Base-by-base conservation (phyloP, 2,888 invertebrate genomes). In the Ophion ventricosus region DNA sequence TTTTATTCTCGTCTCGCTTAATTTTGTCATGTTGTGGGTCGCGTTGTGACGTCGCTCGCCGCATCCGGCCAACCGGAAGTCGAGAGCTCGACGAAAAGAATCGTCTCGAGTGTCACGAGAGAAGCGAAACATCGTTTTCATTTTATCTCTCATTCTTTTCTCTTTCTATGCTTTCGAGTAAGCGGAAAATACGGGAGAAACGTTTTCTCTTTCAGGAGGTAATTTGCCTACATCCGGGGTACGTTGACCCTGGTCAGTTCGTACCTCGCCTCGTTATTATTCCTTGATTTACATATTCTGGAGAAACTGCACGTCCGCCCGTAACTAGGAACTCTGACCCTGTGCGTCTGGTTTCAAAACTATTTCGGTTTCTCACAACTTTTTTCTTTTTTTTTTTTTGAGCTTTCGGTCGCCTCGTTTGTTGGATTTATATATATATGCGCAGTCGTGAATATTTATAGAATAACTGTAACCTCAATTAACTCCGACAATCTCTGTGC, bases 401-500 rank as follows among this genome's bases (percentile, higher is more conserved):
- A 35, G 35, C 29, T 1, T 25, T 63, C 63, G 35, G 64, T 14
- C 35, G 56, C 64, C 74, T 64, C 23, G 14, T 23, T 26, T 20
- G 29, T 25, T 59, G n/a, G 10, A 10, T n/a, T n/a, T n/a, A n/a
- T n/a, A n/a, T n/a, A n/a, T 54, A 26, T 49, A 7, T 49, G 49
- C 63, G 26, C 26, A 20, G 49, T 74, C 74, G 43, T 49, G 43
- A 74, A 74, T 74, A 49, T 74, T 74, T 73, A 73, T 73, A 43
- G 35, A 35, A 35, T 35, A 7, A 35, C 8, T 35, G 5, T 35
- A 35, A 35, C 35, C 35, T 35, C 35, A 35, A 35, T 35, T 35
- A 35, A 35, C 35, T 35, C 8, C 35, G 35, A 35, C 35, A 35
- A 35, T 35, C 1, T 35, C 35, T 35, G 7, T 35, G 35, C 35